phyloP scores from a whole-genome alignment of 2,113 vertebrate genomes.

The Podarcis muralis region DNA sequence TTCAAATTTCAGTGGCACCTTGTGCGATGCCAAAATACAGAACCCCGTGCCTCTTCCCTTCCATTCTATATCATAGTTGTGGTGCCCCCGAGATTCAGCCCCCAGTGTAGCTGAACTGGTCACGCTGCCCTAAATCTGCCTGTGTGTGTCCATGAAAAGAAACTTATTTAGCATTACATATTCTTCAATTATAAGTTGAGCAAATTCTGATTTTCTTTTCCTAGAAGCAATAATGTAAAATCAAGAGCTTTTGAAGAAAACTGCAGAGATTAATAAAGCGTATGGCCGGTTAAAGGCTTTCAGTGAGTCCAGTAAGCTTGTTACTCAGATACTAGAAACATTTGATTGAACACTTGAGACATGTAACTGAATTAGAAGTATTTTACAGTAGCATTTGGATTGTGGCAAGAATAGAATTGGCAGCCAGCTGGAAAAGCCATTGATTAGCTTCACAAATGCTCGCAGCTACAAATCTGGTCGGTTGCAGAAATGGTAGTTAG shows the following conservation, averaged over 20 bases:
- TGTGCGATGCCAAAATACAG: no score
- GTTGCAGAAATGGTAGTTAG: no score
- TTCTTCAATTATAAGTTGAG: neutral
- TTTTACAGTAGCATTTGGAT: no score
- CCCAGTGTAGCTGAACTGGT: no score
- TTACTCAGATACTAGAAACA: neutral
- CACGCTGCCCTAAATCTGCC: no score
- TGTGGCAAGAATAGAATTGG: neutral
- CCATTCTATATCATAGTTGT: no score
- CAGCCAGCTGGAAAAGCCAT: neutral
- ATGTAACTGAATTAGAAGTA: no score
- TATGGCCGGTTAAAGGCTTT: neutral
- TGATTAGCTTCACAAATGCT: no score
- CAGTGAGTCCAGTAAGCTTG: neutral
- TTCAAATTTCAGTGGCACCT: no score
- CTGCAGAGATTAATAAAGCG: neutral
- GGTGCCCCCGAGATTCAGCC: no score
- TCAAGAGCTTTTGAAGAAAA: neutral
- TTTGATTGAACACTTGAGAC: neutral
- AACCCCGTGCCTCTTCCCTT: no score
- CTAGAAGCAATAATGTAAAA: neutral
- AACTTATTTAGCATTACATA: neutral
- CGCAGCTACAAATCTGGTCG: no score
- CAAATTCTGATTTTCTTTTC: neutral
- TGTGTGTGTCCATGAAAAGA: neutral